These are phyloP conservation scores for Rhagologus leucostigma DNA, from an alignment of 2,113 vertebrate species.

Conservation along the genomic window DNA sequence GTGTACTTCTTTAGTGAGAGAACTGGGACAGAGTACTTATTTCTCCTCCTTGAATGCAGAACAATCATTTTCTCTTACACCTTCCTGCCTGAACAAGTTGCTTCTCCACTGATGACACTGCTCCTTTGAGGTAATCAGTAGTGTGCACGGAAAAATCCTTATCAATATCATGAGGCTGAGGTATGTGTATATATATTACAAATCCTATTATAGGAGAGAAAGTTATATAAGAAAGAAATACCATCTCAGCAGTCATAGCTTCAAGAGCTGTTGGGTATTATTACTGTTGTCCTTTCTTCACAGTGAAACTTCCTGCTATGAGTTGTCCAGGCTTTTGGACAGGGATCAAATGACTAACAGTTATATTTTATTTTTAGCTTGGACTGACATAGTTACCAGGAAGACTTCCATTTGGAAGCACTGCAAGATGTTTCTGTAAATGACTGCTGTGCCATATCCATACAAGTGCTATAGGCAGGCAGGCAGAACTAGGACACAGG, in stretches of 20 bases:
- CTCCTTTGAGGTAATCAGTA: not conserved
- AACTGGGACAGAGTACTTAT: not conserved
- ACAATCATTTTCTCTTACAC: not conserved
- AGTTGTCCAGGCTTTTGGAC: not conserved
- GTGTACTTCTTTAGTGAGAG: not conserved
- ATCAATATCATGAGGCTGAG: not conserved
- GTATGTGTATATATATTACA: not conserved
- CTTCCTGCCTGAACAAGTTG: not conserved
- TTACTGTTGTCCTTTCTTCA: not conserved
- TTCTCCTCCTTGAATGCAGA: not conserved
- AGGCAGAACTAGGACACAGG: not conserved
- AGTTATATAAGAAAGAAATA: not conserved
- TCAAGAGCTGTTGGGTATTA: not conserved
- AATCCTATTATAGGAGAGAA: not conserved
- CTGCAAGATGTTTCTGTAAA: not conserved
- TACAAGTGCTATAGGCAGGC: not conserved
- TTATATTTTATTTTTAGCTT: constrained; percentile 34
- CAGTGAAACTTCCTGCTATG: not conserved
- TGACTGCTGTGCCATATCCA: not conserved
- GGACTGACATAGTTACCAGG: not conserved
- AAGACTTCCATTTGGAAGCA: not conserved
- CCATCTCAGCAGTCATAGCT: not conserved
- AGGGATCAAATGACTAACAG: not conserved
- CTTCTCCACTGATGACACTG: not conserved
- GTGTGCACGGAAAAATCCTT: not conserved